These are phyloP conservation scores for Parauchenoglanis punctatus DNA, from an alignment of 2,797 vertebrate species.

Conservation along the genomic window DNA sequence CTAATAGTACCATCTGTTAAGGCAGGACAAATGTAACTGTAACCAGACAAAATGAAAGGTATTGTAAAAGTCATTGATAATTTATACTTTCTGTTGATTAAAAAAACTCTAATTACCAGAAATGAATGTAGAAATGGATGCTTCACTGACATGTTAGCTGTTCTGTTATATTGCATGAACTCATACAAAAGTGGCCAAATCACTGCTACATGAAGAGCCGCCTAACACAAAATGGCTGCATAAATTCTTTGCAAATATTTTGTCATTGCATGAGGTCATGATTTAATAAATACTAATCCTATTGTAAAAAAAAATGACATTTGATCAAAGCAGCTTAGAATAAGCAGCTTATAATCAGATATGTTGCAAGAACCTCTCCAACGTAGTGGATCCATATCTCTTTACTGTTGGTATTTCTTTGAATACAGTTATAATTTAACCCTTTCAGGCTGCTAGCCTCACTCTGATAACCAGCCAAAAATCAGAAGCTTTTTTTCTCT, in stretches of 20 bases:
- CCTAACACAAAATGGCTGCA: constrained; percentile 27
- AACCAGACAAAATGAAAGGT: constrained; percentile 2
- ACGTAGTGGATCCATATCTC: background rate
- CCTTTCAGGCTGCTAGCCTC: background rate
- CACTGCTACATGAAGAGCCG: constrained; percentile 38
- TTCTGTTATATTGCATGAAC: constrained; percentile 32
- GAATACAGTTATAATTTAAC: background rate
- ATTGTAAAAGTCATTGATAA: constrained; percentile 13
- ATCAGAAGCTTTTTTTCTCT: background rate
- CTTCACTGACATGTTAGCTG: constrained; percentile 7
- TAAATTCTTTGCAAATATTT: background rate
- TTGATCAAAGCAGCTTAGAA: background rate
- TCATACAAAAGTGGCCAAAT: constrained; percentile 21
- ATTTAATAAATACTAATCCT: background rate
- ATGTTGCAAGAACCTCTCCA: background rate
- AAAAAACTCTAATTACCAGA: background rate
- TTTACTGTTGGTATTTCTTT: background rate
- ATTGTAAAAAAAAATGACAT: background rate
- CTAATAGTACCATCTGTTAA: constrained; percentile 28
- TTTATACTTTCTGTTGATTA: background rate
- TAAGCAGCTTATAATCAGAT: background rate
- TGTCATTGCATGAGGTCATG: constrained; percentile 5
- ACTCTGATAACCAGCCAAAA: background rate
- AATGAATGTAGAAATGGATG: constrained; percentile 6
- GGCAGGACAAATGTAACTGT: constrained; percentile 9